phyloP scores from a whole-genome alignment of 2,113 vertebrate genomes.

The Arenaria interpres region DNA sequence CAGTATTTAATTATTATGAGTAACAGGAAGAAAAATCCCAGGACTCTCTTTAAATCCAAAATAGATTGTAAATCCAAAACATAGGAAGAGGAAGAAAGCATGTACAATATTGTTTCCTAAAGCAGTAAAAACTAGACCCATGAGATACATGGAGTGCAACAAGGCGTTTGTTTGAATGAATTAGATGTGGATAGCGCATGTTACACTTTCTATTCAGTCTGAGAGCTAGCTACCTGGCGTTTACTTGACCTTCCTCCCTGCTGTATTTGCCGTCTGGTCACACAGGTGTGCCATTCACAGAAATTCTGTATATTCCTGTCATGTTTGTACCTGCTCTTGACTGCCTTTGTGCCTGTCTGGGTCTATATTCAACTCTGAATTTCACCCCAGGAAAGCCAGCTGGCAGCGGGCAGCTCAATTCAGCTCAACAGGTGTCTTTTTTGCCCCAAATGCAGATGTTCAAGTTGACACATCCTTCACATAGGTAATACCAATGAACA shows the following conservation, averaged over 20 bases:
- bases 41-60: slow-evolving; percentile 35
- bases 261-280: background rate
- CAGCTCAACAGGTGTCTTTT: background rate
- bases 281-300: background rate
- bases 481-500: background rate
- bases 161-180: background rate
- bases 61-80: slow-evolving; percentile 19
- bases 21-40: slow-evolving; percentile 60
- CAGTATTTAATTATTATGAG: slow-evolving; percentile 14
- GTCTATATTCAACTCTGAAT: background rate
- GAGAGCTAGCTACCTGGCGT: background rate
- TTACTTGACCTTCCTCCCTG: background rate
- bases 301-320: background rate
- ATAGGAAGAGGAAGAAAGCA: slow-evolving; percentile 40
- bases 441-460: background rate
- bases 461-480: background rate
- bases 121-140: slow-evolving; percentile 32
- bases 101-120: slow-evolving; percentile 52
- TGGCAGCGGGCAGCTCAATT: background rate
- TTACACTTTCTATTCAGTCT: background rate
- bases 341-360: background rate
- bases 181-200: background rate
- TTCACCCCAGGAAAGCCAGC: background rate
- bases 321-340: background rate
- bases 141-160: background rate